A percentile compares a stretch with the other conserved stretches of the same genome.
Evolutionary conservation across 2,888 invertebrate species (phyloP).

Genomic region (Cheilosia soror): DNA sequence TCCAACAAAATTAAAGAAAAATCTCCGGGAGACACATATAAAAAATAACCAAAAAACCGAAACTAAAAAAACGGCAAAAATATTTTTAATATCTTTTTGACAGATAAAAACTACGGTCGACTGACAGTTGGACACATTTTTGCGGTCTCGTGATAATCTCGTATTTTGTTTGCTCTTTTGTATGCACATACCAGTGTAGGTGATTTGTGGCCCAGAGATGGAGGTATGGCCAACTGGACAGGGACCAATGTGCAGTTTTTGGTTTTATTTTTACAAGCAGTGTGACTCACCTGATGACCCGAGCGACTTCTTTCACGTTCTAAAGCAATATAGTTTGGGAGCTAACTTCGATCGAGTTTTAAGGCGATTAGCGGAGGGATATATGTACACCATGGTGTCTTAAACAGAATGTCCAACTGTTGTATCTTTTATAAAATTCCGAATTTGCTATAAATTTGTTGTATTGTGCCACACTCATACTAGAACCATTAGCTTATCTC

Average conservation of each 20-base stretch:
- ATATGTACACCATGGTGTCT: too few species aligned
- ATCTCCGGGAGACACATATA: background rate
- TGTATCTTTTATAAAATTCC: too few species aligned
- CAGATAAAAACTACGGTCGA: slow-evolving; percentile 61
- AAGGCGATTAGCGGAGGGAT: too few species aligned
- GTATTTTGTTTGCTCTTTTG: slow-evolving; percentile 1
- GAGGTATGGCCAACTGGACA: background rate
- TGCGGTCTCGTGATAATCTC: slow-evolving; percentile 45
- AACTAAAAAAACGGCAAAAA: slow-evolving; percentile 1
- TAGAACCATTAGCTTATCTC: too few species aligned
- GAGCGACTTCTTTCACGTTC: background rate
- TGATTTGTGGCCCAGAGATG: slow-evolving; percentile 5
- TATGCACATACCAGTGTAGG: background rate
- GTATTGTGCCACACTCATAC: too few species aligned
- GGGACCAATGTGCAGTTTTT: background rate
- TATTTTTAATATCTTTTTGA: slow-evolving; percentile 38
- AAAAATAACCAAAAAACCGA: too few species aligned
- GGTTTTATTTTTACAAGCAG: too few species aligned
- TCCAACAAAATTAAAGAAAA: slow-evolving; percentile 55
- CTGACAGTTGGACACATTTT: slow-evolving; percentile 66
- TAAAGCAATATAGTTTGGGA: background rate
- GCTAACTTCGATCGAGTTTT: too few species aligned
- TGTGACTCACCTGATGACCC: too few species aligned
- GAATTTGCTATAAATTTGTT: too few species aligned
- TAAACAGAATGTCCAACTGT: too few species aligned